phyloP scores from a whole-genome alignment of 2,797 vertebrate species.

The Alectoris magna region DNA sequence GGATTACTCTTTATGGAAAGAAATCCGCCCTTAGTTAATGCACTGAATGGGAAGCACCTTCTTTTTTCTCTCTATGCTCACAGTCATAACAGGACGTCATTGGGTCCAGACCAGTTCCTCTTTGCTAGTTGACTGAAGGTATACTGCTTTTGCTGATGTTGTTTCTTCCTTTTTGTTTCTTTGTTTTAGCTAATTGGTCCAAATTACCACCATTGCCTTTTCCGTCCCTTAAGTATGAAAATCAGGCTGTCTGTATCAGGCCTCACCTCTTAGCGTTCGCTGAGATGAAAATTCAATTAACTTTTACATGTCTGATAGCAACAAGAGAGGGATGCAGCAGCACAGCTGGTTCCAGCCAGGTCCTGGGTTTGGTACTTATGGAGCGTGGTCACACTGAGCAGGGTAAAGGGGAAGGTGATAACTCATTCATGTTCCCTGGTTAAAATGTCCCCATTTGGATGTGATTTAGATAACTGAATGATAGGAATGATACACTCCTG shows the following conservation, averaged over 20 bases:
- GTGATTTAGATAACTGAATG: not conserved
- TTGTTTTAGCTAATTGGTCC: not conserved
- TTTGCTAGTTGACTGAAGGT: not conserved
- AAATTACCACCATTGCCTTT: not conserved
- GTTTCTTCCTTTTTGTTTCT: not conserved
- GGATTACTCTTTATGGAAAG: not conserved
- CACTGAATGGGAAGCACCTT: not conserved
- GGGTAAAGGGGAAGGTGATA: not conserved
- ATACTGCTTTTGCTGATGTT: not conserved
- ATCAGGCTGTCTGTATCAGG: not conserved
- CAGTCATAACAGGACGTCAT: not conserved
- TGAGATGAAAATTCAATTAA: not conserved
- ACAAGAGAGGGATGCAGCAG: not conserved
- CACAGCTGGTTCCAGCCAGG: not conserved
- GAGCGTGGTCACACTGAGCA: not conserved
- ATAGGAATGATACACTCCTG: not conserved
- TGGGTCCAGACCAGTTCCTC: not conserved
- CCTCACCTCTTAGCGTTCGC: not conserved
- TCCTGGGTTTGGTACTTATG: not conserved
- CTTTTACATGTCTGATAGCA: rapidly evolving
- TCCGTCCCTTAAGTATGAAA: not conserved
- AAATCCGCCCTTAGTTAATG: not conserved
- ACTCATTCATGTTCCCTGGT: not conserved
- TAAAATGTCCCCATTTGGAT: not conserved
- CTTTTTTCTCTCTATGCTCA: not conserved